A percentile compares a stretch with the other conserved stretches of the same genome.
phyloP scores from a whole-genome alignment of 2,888 invertebrate species.

The Drosophila villosipedis region DNA sequence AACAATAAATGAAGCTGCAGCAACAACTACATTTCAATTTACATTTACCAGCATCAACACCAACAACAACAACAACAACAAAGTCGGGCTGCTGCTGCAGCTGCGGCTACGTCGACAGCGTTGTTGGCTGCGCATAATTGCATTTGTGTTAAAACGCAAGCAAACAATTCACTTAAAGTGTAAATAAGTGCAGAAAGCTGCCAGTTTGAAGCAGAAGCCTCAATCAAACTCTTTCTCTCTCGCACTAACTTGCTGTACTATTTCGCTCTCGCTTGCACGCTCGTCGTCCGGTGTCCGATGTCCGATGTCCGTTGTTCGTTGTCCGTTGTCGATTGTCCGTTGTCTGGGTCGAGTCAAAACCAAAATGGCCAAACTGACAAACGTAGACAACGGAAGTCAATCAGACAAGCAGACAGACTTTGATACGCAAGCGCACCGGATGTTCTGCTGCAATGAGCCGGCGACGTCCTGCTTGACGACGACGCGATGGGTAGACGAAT shows the following conservation, averaged over 20 bases:
- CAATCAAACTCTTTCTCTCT: conserved; percentile 23
- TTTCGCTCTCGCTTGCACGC: conserved; percentile 4
- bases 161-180: conserved; percentile 81
- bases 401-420: conserved; percentile 75
- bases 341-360: conserved; percentile 62
- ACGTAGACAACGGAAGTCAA: conserved; percentile 80
- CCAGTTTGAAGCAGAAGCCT: conserved; percentile 45
- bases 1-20: conserved; percentile 1
- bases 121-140: conserved; percentile 72
- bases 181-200: conserved; percentile 69
- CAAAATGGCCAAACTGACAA: conserved; percentile 79
- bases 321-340: conserved; percentile 5
- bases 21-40: conserved; percentile 11
- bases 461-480: conserved; percentile 28
- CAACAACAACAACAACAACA: conserved; percentile 3
- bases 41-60: conserved; percentile 15
- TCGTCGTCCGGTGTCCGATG: not conserved
- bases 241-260: not conserved
- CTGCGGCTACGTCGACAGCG: conserved; percentile 26
- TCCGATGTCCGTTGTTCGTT: not conserved
- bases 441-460: conserved; percentile 71
- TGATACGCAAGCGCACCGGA: conserved; percentile 78
- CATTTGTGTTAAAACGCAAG: conserved; percentile 80
- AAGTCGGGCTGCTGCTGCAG: conserved; percentile 11
- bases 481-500: not conserved